phyloP scores from a whole-genome alignment of 2,888 invertebrate genomes.

The Marasmarcha lunaedactyla region DNA sequence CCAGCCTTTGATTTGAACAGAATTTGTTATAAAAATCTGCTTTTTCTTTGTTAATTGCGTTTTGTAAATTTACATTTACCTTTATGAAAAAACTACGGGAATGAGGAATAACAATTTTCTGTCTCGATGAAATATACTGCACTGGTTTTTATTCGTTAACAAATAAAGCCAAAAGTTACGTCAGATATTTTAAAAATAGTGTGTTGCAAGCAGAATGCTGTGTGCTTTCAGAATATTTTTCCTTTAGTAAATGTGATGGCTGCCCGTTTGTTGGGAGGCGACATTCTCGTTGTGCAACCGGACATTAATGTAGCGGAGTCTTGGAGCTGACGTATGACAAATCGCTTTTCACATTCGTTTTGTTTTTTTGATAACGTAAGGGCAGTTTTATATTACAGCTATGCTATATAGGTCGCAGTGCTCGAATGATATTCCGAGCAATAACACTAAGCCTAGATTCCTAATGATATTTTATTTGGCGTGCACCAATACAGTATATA shows the following conservation, averaged over 20 bases:
- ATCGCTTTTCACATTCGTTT: neutral
- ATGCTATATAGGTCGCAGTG: constrained; percentile 14
- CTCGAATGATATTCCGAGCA: too few species aligned
- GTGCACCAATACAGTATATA: too few species aligned
- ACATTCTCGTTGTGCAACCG: neutral
- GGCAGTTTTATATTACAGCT: neutral
- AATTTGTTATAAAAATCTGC: too few species aligned
- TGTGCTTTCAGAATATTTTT: neutral
- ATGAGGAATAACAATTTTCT: too few species aligned
- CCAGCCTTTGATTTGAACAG: neutral
- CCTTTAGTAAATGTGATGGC: neutral
- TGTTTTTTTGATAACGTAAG: neutral
- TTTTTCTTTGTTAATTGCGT: too few species aligned
- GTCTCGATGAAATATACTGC: neutral
- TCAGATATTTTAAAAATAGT: constrained; percentile 13
- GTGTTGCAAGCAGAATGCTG: constrained; percentile 6
- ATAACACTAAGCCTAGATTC: too few species aligned
- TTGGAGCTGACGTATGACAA: neutral
- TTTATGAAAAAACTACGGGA: too few species aligned
- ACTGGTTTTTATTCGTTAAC: constrained; percentile 15
- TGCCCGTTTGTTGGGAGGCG: neutral
- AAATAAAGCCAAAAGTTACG: constrained; percentile 10
- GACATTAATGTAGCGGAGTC: neutral
- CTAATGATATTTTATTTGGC: too few species aligned
- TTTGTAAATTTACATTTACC: too few species aligned